Evolutionary conservation across 2,113 vertebrate species (phyloP).

Genomic region (Dryoscopus gambensis): DNA sequence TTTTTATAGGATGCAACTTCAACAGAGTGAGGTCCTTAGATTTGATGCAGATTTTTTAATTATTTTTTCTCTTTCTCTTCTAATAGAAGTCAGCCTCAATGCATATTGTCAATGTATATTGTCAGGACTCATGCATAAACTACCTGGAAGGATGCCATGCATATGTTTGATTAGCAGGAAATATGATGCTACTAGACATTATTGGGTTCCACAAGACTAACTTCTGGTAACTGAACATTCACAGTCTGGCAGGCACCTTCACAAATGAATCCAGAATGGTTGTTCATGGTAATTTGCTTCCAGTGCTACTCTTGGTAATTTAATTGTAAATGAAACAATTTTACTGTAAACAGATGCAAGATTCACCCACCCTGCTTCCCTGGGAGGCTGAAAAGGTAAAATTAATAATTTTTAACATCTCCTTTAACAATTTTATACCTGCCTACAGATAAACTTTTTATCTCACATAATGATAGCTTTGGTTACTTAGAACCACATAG

Average conservation of each 20-base stretch:
- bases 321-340: constrained; percentile 67
- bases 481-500: not conserved
- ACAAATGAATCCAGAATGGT: constrained; percentile 55
- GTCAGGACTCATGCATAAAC: constrained; percentile 44
- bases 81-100: not conserved
- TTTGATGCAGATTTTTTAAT: not conserved
- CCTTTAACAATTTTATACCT: not conserved
- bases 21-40: not conserved
- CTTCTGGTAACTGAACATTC: constrained; percentile 48
- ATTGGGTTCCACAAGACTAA: constrained; percentile 34
- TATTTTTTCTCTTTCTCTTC: not conserved
- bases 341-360: constrained; percentile 33
- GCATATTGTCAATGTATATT: constrained; percentile 8
- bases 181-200: constrained; percentile 32
- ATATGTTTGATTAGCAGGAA: constrained; percentile 53
- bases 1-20: not conserved
- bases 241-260: constrained; percentile 49
- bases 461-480: not conserved
- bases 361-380: not conserved
- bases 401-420: not conserved
- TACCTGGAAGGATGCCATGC: constrained; percentile 20
- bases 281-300: constrained; percentile 60
- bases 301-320: constrained; percentile 58
- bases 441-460: not conserved
- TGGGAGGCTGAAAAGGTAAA: not conserved